A percentile compares a stretch with the other conserved stretches of the same genome.
Evolutionary conservation across 2,888 invertebrate species (phyloP).

Genomic region (Bombylius major): DNA sequence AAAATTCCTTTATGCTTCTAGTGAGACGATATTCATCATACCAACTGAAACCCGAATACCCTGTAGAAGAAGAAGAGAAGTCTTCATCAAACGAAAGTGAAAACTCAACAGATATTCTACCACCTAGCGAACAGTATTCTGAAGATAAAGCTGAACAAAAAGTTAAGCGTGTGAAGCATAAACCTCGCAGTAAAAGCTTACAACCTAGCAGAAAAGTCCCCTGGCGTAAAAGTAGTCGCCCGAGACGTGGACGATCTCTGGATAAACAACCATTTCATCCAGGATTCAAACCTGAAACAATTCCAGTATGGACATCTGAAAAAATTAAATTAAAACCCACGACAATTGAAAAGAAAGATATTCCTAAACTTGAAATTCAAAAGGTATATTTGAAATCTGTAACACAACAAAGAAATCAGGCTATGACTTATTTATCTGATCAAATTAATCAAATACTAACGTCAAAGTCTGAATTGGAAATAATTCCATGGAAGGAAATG

Average conservation of each 20-base stretch:
- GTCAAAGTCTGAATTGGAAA: conserved; percentile 29
- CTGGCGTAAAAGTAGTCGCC: conserved; percentile 32
- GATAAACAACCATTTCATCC: conserved; percentile 35
- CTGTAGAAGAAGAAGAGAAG: conserved; percentile 33
- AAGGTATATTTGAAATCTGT: conserved; percentile 40
- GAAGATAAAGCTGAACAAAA: too few species aligned
- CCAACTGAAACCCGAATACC: conserved; percentile 32
- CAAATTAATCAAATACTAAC: conserved; percentile 32
- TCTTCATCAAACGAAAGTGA: conserved; percentile 32
- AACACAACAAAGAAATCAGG: conserved; percentile 37
- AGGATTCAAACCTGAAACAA: conserved; percentile 32
- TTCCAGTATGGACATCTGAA: conserved; percentile 53
- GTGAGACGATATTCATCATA: conserved; percentile 28
- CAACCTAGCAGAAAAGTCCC: conserved; percentile 32
- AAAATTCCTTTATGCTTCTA: not conserved
- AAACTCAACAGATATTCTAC: conserved; percentile 30
- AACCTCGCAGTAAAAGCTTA: conserved; percentile 33
- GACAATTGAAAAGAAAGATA: conserved; percentile 40
- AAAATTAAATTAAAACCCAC: conserved; percentile 47
- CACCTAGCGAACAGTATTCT: conserved; percentile 4
- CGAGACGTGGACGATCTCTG: conserved; percentile 37
- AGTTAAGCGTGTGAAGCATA: conserved; percentile 19
- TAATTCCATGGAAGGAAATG: conserved; percentile 34
- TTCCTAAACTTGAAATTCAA: conserved; percentile 41
- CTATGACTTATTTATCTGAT: conserved; percentile 32